These are phyloP conservation scores for Drosophila parvula DNA, from an alignment of 1,140 invertebrate genomes.

Conservation along the genomic window DNA sequence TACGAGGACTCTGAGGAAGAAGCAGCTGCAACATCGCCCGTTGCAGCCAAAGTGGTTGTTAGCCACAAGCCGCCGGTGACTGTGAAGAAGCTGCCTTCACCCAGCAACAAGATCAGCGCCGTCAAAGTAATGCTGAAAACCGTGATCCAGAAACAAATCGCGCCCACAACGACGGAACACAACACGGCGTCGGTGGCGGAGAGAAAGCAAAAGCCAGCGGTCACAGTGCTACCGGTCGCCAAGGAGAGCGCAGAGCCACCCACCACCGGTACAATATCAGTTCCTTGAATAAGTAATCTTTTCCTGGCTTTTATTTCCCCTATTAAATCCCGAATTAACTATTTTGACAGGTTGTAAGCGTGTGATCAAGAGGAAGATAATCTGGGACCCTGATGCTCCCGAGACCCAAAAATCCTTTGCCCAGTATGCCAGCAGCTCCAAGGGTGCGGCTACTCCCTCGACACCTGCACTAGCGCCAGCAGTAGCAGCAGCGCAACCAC, in stretches of 20 bases:
- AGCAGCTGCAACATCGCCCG: slow-evolving; percentile 1
- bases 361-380: slow-evolving; percentile 88
- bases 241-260: slow-evolving; percentile 12
- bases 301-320: background rate
- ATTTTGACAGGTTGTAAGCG: slow-evolving; percentile 82
- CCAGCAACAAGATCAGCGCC: slow-evolving; percentile 16
- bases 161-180: background rate
- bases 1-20: slow-evolving; percentile 57
- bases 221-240: background rate
- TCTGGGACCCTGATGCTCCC: slow-evolving; percentile 88
- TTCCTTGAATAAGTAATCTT: background rate
- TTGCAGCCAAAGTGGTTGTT: slow-evolving; percentile 2
- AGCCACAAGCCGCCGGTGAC: slow-evolving; percentile 11
- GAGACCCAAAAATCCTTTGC: slow-evolving; percentile 84
- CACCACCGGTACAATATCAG: slow-evolving; percentile 29
- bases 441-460: slow-evolving; percentile 8
- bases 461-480: background rate
- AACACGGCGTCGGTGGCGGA: slow-evolving; percentile 2
- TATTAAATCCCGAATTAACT: background rate
- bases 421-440: slow-evolving; percentile 65
- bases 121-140: slow-evolving; percentile 54
- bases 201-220: slow-evolving; percentile 5
- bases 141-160: slow-evolving; percentile 21
- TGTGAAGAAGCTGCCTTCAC: slow-evolving; percentile 19
- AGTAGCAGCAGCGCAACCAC: background rate